Percentiles rank a stretch among this genome's conserved stretches.
These are phyloP conservation scores for Drosophila flavopinicola DNA, from an alignment of 2,888 invertebrate species.

Conservation along the genomic window DNA sequence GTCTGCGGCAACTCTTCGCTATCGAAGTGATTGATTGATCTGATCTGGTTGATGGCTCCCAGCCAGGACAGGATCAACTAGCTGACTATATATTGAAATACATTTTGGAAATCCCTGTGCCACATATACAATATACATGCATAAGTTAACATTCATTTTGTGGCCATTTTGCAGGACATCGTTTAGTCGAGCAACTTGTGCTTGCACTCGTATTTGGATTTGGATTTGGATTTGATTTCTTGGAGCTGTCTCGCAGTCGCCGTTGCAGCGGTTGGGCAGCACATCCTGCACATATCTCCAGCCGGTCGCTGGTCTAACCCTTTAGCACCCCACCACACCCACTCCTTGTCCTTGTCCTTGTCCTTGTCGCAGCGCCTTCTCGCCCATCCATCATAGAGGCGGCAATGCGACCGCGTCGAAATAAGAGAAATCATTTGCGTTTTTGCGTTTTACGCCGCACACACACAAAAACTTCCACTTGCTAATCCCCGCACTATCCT, in stretches of 20 bases:
- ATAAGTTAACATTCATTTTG: too few relatives aligned
- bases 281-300: constrained; percentile 4
- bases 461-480: constrained; percentile 33
- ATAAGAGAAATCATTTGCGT: constrained; percentile 77
- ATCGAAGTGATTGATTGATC: too few relatives aligned
- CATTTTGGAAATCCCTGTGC: too few relatives aligned
- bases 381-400: constrained; percentile 36
- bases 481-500: constrained; percentile 47
- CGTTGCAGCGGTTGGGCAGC: constrained; percentile 5
- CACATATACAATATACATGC: too few relatives aligned
- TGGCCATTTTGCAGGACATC: constrained; percentile 7
- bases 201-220: neutral
- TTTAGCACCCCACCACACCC: neutral
- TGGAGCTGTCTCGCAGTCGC: constrained; percentile 2
- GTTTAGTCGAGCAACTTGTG: neutral
- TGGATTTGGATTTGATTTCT: too few relatives aligned
- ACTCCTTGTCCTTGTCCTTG: neutral
- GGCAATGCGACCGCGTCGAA: constrained; percentile 56
- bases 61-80: too few relatives aligned
- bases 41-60: too few relatives aligned
- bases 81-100: too few relatives aligned
- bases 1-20: too few relatives aligned
- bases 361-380: constrained; percentile 2
- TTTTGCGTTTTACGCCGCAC: constrained; percentile 51
- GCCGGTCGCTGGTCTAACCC: constrained; percentile 2